Conservation (phyloP, 2,888 invertebrate species). For the Tholera decimalis region DNA sequence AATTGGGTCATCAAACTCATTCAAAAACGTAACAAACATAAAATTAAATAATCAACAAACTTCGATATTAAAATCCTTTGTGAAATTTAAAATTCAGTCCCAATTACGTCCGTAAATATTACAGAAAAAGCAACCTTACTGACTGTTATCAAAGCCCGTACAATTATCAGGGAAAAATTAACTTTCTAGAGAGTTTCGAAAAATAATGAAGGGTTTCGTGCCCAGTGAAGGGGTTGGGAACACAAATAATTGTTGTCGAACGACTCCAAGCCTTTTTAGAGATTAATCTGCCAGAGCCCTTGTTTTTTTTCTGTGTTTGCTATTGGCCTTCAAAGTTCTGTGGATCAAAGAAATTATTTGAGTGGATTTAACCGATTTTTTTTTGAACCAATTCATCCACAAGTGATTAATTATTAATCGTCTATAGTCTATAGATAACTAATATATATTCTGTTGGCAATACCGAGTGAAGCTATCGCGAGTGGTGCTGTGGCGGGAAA, state of each 20-base stretch:
- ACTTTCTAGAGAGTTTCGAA: conserved; percentile 66
- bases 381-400: no score
- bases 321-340: conserved; percentile 32
- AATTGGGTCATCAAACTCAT: neutral
- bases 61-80: conserved; percentile 53
- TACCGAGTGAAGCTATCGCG: no score
- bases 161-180: conserved; percentile 72
- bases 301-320: conserved; percentile 23
- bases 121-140: conserved; percentile 42
- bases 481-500: no score
- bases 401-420: neutral
- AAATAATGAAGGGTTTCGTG: conserved; percentile 69
- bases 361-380: no score
- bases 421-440: no score
- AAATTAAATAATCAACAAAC: conserved; percentile 47
- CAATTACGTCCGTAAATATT: conserved; percentile 63
- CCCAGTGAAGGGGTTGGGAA: conserved; percentile 32
- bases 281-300: conserved; percentile 56
- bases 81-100: conserved; percentile 61
- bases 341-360: neutral
- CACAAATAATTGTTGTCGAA: conserved; percentile 69
- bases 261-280: conserved; percentile 50
- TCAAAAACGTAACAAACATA: conserved; percentile 36
- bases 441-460: no score
- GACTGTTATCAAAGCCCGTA: conserved; percentile 60